A percentile compares a stretch with the other conserved stretches of the same genome.
phyloP scores from a whole-genome alignment of 2,113 vertebrate genomes.

The Vanacampus margaritifer region DNA sequence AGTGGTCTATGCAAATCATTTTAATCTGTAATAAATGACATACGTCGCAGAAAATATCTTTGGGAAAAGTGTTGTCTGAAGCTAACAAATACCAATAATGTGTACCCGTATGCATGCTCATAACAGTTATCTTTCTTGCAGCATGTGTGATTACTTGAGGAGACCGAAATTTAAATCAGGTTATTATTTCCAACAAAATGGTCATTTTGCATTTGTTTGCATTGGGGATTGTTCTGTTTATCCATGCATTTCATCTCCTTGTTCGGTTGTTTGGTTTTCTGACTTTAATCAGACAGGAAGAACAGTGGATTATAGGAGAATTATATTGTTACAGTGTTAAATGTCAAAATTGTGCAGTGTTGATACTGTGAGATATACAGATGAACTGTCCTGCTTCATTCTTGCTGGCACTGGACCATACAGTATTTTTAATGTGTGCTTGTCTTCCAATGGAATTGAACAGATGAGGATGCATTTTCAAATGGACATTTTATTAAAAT shows the following conservation, averaged over 20 bases:
- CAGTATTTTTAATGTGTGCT: no score
- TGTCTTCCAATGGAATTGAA: no score
- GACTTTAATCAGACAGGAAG: no score
- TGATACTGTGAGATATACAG: no score
- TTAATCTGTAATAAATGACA: background rate
- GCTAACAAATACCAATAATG: background rate
- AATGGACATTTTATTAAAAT: no score
- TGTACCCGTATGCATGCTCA: background rate
- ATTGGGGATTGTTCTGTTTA: conserved; percentile 11
- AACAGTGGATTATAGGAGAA: no score
- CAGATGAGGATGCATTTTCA: no score
- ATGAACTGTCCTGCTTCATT: no score
- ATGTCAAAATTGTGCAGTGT: no score
- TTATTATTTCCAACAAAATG: conserved; percentile 35
- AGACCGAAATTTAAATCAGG: conserved; percentile 40
- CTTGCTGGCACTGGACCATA: no score
- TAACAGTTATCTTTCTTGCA: background rate
- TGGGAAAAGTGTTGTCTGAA: background rate
- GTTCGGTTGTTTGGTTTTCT: no score
- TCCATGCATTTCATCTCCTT: conserved; percentile 37
- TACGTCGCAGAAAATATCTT: background rate
- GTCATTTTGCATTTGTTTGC: conserved; percentile 22
- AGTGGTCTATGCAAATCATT: background rate
- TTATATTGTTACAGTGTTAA: no score
- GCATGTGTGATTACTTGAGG: background rate